A percentile compares a stretch with the other conserved stretches of the same genome.
phyloP scores from a whole-genome alignment of 1,140 invertebrate species.

The Akabosia matsudoensis region DNA sequence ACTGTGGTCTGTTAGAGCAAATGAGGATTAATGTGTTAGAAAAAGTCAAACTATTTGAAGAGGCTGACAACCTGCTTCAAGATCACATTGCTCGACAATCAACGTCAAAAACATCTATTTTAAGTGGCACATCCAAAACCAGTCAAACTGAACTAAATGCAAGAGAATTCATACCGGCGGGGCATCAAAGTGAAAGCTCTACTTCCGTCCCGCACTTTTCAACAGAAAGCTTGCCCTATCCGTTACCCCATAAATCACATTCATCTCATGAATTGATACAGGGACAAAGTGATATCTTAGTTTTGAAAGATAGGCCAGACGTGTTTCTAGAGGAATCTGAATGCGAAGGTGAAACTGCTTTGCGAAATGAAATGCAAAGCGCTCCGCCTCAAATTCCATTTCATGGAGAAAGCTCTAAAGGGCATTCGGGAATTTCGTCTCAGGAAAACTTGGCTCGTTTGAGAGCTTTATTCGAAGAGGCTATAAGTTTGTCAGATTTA shows the following conservation, averaged over 20 bases:
- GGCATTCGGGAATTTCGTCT: neutral
- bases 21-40: slow-evolving; percentile 9
- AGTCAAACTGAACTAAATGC: neutral
- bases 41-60: slow-evolving; percentile 33
- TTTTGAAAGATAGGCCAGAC: neutral
- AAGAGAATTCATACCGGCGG: neutral
- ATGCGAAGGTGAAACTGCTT: neutral
- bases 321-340: neutral
- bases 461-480: neutral
- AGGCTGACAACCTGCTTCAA: slow-evolving; percentile 20
- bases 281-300: neutral
- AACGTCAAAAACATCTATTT: neutral
- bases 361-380: neutral
- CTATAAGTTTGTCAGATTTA: too few relatives aligned
- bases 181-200: neutral
- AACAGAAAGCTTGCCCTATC: neutral
- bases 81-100: neutral
- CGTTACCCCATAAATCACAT: neutral
- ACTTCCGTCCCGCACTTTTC: neutral
- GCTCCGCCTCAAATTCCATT: neutral
- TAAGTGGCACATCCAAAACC: neutral
- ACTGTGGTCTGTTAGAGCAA: neutral
- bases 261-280: too few relatives aligned
- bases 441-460: neutral
- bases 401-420: neutral